A percentile compares a stretch with the other conserved stretches of the same genome.
Conservation (phyloP, 2,888 invertebrate genomes). For the Pogonocherus hispidulus region DNA sequence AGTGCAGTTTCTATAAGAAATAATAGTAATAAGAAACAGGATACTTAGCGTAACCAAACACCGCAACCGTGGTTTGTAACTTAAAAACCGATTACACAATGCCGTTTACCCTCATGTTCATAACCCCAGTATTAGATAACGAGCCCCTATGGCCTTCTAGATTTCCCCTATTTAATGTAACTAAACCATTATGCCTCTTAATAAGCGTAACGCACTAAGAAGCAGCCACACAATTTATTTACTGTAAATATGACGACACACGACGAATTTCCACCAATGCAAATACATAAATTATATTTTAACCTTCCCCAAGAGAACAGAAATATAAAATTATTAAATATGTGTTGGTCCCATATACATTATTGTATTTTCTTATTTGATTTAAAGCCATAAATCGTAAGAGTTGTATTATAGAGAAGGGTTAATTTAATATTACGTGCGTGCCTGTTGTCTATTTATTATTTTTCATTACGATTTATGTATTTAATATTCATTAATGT, state of each 20-base stretch:
- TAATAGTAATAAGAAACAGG: conserved; percentile 8
- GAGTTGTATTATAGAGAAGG: conserved; percentile 35
- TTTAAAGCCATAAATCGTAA: conserved; percentile 52
- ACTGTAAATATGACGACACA: conserved; percentile 30
- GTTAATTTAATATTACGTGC: conserved; percentile 45
- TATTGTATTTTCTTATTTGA: conserved; percentile 52
- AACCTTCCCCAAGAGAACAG: conserved; percentile 53
- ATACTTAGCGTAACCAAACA: conserved; percentile 7
- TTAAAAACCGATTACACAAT: conserved; percentile 38
- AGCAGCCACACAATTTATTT: conserved; percentile 41
- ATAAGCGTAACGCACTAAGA: conserved; percentile 48
- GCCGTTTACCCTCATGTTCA: conserved; percentile 47
- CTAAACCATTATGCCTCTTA: conserved; percentile 51
- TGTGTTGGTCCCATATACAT: conserved; percentile 43
- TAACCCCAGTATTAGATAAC: conserved; percentile 52
- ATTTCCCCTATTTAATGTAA: conserved; percentile 55
- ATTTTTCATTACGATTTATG: conserved; percentile 41
- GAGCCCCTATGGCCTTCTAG: conserved; percentile 55
- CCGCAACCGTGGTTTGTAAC: conserved; percentile 9
- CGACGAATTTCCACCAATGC: conserved; percentile 49
- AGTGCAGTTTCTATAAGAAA: no score
- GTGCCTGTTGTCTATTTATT: conserved; percentile 42
- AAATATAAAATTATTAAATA: conserved; percentile 53
- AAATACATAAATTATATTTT: conserved; percentile 59
- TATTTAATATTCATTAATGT: conserved; percentile 33